Conservation (phyloP, 1,140 invertebrate species). For the Asbolus verrucosus region DNA sequence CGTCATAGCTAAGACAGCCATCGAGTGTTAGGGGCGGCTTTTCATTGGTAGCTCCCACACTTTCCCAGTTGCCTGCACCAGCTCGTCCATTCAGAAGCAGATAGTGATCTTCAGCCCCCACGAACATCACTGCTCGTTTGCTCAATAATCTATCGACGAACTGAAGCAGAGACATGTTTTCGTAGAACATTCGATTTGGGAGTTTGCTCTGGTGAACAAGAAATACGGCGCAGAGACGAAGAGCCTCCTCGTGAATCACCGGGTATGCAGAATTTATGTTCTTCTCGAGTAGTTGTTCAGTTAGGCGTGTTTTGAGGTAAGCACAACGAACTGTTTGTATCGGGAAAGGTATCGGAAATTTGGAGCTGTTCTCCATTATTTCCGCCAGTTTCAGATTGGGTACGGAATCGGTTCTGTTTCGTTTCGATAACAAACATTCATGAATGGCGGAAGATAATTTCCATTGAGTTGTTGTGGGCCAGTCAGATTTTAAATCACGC, state of each 20-base stretch:
- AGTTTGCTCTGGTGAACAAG: conserved; percentile 41
- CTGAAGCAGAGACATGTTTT: conserved; percentile 63
- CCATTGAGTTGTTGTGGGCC: no score
- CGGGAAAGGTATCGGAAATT: no score
- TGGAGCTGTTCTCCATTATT: no score
- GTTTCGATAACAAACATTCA: no score
- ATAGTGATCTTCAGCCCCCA: conserved; percentile 60
- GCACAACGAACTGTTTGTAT: no score
- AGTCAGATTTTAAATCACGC: no score
- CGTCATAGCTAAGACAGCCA: conserved; percentile 71
- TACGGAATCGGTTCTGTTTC: no score
- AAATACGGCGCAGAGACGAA: conserved; percentile 61
- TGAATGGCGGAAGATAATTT: no score
- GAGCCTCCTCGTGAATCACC: conserved; percentile 65
- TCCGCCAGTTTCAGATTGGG: no score
- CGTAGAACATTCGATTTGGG: conserved; percentile 58
- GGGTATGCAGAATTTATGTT: conserved; percentile 67
- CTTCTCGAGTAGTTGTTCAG: no score
- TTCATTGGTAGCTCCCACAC: conserved; percentile 66
- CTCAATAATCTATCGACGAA: conserved; percentile 65
- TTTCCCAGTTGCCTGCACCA: conserved; percentile 68
- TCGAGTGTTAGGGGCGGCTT: conserved; percentile 66
- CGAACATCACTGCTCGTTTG: conserved; percentile 64
- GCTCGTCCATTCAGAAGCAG: conserved; percentile 64
- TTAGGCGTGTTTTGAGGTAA: no score